Evolutionary conservation across 2,888 invertebrate genomes (phyloP), one percentile per base, ranked within the genome.

Genomic region (Chymomyza caudatula): DNA sequence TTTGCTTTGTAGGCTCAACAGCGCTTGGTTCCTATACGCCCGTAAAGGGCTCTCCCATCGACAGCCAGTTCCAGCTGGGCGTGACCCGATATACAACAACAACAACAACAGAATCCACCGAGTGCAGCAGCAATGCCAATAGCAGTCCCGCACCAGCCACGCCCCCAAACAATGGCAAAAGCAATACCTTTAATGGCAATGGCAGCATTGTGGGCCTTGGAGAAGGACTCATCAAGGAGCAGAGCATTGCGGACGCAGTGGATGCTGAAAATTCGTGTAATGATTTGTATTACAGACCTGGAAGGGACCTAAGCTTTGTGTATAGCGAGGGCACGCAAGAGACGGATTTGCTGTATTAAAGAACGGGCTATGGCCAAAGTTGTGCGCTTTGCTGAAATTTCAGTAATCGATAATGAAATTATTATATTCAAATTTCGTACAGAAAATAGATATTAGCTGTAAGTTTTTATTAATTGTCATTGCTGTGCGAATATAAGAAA

Each of bases 1-100:
- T 29, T 49, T 53, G 22, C n/a, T 55, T 29, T 55, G 37, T 86
- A 91, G 90, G 91, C 75, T 91, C 91, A 62, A 96, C 96, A 76
- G 94, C 94, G 85, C 92, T 97, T 89, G 93, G 95, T 73, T 95
- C 94, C 88, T 97, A 96, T 92, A 96, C 96, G 84, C 96, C 97
- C 67, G 93, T 95, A 91, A 95, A 95, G 92, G 82, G 78, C 42
- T 93, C 93, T 61, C 91, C 92, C 75, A 92, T 92, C 76, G 91
- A 92, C 79, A 93, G 91, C 84, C 92, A 93, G 69, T 96, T 96
- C 92, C 94, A 95, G 91, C 92, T 96, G 70, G 97, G 97, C 60
- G 93, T 96, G 65, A 94, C 95, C 73, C 92, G 95, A 11, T 75
- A 85, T 42, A 70, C 71, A 17, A 56, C 73, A 19, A 69, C 83